Conservation (phyloP, 1,140 invertebrate species). For the Ceratitis capitata region DNA sequence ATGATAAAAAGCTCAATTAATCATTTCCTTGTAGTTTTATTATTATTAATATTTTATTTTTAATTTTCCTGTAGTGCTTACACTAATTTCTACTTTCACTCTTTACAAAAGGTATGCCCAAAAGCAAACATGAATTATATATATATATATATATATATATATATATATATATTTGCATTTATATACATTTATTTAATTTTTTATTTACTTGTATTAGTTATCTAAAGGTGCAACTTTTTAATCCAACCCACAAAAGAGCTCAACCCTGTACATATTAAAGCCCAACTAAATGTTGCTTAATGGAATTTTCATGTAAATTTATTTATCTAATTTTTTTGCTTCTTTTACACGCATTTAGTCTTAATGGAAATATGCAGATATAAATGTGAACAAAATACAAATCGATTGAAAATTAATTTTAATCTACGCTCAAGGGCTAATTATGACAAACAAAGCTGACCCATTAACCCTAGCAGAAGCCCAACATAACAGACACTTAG, state of each 20-base stretch:
- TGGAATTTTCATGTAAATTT: not conserved
- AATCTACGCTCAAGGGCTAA: not conserved
- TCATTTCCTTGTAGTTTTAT: too few species aligned
- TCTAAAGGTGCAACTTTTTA: too few species aligned
- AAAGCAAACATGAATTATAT: too few species aligned
- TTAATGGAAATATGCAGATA: not conserved
- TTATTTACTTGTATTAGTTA: too few species aligned
- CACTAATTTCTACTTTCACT: too few species aligned
- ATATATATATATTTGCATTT: too few species aligned
- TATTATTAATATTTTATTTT: too few species aligned
- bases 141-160: too few species aligned
- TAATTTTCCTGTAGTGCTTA: too few species aligned
- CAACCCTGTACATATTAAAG: not conserved
- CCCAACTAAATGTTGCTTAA: not conserved
- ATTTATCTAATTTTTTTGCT: not conserved
- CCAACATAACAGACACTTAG: not conserved
- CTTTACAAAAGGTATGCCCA: too few species aligned
- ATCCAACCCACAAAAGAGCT: not conserved
- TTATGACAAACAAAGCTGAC: slow-evolving; percentile 4
- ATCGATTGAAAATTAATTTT: not conserved
- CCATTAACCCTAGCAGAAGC: not conserved
- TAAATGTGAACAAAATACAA: not conserved
- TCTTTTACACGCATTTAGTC: not conserved
- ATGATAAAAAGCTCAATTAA: too few species aligned
- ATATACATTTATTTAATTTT: too few species aligned